phyloP scores from a whole-genome alignment of 2,113 vertebrate genomes.

The Lophochroa leadbeateri region DNA sequence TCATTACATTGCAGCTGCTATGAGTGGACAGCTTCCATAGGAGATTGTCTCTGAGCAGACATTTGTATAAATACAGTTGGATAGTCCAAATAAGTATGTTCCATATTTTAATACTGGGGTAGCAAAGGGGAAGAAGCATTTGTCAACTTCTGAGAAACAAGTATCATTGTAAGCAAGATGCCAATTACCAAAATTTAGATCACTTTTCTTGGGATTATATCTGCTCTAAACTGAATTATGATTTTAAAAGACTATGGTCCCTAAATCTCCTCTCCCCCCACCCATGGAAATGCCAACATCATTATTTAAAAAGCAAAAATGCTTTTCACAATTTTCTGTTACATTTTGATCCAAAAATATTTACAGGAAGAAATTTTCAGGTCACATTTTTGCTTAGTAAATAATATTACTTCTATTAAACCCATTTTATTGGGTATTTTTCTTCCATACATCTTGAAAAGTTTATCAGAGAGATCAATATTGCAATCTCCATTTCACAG shows the following conservation, averaged over 20 bases:
- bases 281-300: not conserved
- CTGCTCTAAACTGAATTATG: not conserved
- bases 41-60: not conserved
- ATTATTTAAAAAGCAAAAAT: not conserved
- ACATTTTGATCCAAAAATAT: not conserved
- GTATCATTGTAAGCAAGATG: not conserved
- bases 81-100: not conserved
- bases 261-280: not conserved
- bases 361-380: not conserved
- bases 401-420: not conserved
- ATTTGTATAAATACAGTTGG: not conserved
- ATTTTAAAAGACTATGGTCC: not conserved
- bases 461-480: not conserved
- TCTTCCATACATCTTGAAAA: not conserved
- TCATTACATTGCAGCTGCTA: not conserved
- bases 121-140: not conserved
- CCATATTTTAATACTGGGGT: not conserved
- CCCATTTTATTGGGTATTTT: not conserved
- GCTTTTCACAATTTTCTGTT: not conserved
- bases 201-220: not conserved
- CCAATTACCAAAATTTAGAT: not conserved
- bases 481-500: not conserved
- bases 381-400: not conserved
- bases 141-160: not conserved
- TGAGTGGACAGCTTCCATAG: not conserved